A percentile compares a stretch with the other conserved stretches of the same genome.
Conservation (phyloP, 1,140 invertebrate genomes). For the Atta colombica region DNA sequence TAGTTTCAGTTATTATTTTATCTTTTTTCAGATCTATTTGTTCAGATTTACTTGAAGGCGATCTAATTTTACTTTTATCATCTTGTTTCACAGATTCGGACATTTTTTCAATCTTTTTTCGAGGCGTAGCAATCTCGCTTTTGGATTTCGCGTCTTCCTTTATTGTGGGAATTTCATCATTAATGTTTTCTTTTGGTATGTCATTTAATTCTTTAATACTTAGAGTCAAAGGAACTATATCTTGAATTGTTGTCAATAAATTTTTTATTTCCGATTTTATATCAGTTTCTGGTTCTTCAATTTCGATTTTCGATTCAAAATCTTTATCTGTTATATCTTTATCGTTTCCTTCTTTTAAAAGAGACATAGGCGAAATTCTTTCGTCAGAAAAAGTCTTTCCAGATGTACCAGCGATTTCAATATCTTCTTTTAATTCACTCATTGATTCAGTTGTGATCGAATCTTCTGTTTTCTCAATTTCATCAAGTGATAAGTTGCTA, state of each 20-base stretch:
- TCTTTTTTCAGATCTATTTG: not conserved
- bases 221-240: not conserved
- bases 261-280: conserved; percentile 32
- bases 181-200: conserved; percentile 1
- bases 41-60: not conserved
- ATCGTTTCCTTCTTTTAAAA: not conserved
- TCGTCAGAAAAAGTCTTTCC: not conserved
- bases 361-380: not conserved
- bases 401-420: not conserved
- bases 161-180: not conserved
- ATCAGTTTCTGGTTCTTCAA: not conserved
- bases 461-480: conserved; percentile 17
- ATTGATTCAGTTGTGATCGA: conserved; percentile 7
- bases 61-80: conserved; percentile 20
- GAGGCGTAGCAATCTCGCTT: not conserved
- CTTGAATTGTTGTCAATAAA: conserved; percentile 27
- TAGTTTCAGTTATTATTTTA: too few species aligned
- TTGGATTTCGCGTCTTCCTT: not conserved
- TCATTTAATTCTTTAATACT: conserved; percentile 5
- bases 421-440: not conserved
- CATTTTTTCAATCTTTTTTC: conserved; percentile 5
- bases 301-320: not conserved
- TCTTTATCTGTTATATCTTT: not conserved
- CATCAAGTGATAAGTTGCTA: conserved; percentile 5
- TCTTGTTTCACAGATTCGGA: not conserved